These are phyloP conservation scores for Agrotis puta DNA, from an alignment of 2,888 invertebrate species.

Conservation along the genomic window DNA sequence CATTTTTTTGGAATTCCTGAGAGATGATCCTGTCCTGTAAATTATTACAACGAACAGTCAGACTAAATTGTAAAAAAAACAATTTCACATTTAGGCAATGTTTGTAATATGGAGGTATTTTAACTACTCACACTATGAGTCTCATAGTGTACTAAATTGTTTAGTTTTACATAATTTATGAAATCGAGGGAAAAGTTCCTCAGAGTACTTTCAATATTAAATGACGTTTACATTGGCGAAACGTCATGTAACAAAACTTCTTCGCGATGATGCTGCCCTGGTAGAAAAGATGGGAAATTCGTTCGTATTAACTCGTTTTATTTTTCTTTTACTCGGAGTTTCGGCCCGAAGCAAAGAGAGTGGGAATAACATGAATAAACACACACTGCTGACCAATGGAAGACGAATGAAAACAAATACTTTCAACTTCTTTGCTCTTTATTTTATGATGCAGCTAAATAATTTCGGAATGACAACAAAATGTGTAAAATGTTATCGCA, in stretches of 20 bases:
- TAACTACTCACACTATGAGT: too few relatives aligned
- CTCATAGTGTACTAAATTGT: too few relatives aligned
- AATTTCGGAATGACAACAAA: background rate
- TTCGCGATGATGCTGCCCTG: conserved; percentile 72
- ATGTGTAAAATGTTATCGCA: background rate
- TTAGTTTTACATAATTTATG: background rate
- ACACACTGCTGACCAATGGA: background rate
- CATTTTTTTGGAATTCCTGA: conserved; percentile 80
- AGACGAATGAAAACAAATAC: conserved; percentile 15
- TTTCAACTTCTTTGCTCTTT: background rate
- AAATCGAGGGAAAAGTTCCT: conserved; percentile 33
- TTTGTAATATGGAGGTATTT: too few relatives aligned
- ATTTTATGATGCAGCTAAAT: too few relatives aligned
- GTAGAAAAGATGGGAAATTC: conserved; percentile 70
- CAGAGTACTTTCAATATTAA: conserved; percentile 29
- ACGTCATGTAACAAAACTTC: conserved; percentile 56
- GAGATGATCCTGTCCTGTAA: background rate
- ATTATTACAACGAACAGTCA: background rate
- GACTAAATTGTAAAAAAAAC: background rate
- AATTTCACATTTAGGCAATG: too few relatives aligned
- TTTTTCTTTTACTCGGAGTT: conserved; percentile 38
- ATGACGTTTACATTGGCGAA: conserved; percentile 7
- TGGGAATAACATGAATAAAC: conserved; percentile 2
- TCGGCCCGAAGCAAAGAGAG: conserved; percentile 29
- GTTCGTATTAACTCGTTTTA: conserved; percentile 59